These are phyloP conservation scores for Saxidomus purpurata DNA, from an alignment of 1,140 invertebrate species.

Conservation along the genomic window DNA sequence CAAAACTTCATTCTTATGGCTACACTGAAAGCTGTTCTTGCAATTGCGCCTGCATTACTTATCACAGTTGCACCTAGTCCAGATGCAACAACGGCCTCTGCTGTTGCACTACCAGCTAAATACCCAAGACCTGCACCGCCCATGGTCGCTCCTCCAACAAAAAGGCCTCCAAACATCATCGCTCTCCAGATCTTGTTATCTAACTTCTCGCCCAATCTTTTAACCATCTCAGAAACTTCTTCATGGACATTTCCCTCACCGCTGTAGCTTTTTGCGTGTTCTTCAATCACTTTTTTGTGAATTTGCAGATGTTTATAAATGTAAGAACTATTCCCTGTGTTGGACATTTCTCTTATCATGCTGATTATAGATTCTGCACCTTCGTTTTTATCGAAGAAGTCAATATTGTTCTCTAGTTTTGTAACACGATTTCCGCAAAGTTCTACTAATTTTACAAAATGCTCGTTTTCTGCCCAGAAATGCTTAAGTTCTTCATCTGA, in stretches of 20 bases:
- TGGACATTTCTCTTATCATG: neutral
- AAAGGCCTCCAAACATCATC: neutral
- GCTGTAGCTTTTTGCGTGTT: neutral
- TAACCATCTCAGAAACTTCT: neutral
- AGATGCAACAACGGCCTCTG: neutral
- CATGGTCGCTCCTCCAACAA: neutral
- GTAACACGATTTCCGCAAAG: slow-evolving; percentile 18
- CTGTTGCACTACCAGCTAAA: neutral
- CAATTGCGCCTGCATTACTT: neutral
- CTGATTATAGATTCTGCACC: neutral
- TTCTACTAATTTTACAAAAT: neutral
- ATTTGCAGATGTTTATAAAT: neutral
- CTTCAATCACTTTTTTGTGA: neutral
- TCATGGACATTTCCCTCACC: neutral
- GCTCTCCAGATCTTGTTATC: neutral
- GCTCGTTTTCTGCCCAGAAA: neutral
- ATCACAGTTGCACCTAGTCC: neutral
- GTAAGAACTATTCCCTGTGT: neutral
- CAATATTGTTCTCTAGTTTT: neutral
- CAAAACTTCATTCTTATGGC: neutral
- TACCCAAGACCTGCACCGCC: neutral
- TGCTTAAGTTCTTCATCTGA: neutral
- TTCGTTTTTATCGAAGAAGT: neutral
- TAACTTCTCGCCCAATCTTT: neutral
- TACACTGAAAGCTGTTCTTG: neutral